phyloP scores from a whole-genome alignment of 2,113 vertebrate genomes.

The Tapirus terrestris region DNA sequence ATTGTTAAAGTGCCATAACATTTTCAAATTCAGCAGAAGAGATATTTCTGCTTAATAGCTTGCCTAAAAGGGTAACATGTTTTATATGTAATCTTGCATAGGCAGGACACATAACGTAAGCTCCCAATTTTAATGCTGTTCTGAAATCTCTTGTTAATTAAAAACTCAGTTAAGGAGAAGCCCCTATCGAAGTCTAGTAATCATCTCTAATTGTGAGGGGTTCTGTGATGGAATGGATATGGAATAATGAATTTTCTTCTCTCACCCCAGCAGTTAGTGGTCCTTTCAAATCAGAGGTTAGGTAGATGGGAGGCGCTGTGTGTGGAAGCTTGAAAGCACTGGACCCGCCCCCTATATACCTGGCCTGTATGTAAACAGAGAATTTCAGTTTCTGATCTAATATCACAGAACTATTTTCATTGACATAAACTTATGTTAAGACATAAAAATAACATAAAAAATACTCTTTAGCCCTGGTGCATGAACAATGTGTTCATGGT shows the following conservation, averaged over 20 bases:
- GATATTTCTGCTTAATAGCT: not conserved
- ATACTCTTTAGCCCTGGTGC: not conserved
- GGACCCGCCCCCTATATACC: slow-evolving; percentile 89
- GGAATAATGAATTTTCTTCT: slow-evolving; percentile 82
- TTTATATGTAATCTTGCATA: not conserved
- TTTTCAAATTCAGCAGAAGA: not conserved
- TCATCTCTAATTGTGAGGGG: not conserved
- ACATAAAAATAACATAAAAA: slow-evolving; percentile 22
- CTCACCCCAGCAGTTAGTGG: slow-evolving; percentile 91
- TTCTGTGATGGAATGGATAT: slow-evolving; percentile 82
- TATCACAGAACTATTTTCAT: not conserved
- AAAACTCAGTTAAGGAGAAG: not conserved
- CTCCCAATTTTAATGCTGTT: not conserved
- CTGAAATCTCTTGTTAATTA: slow-evolving; percentile 41
- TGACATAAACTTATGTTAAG: not conserved
- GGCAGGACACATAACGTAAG: not conserved
- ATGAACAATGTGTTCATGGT: not conserved
- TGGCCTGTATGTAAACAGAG: slow-evolving; percentile 88
- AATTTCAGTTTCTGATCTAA: slow-evolving; percentile 81
- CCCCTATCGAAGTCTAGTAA: not conserved
- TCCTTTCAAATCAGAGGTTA: slow-evolving; percentile 93
- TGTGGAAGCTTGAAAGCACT: slow-evolving; percentile 90
- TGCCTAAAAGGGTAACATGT: not conserved
- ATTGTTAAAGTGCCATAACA: not conserved
- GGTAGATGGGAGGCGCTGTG: slow-evolving; percentile 89